Percentiles rank a stretch among this genome's conserved stretches.
Conservation (phyloP, 2,113 vertebrate species). For the Myiagra hebetior region DNA sequence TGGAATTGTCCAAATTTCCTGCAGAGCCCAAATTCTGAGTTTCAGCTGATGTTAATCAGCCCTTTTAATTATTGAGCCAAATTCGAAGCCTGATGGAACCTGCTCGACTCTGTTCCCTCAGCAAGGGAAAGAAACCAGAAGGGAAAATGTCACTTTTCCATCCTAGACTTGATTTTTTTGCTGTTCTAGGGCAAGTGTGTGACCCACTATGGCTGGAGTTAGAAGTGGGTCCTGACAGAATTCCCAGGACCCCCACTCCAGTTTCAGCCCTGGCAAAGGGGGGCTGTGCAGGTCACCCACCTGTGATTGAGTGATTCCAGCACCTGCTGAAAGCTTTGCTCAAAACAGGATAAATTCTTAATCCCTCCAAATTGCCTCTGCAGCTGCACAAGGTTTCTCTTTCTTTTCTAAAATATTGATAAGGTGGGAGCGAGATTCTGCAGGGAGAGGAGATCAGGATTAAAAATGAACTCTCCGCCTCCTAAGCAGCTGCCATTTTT, state of each 20-base stretch:
- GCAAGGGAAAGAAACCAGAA: background rate
- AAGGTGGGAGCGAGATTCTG: background rate
- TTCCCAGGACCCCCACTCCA: background rate
- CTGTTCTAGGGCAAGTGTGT: background rate
- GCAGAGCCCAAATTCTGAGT: background rate
- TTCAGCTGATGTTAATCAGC: background rate
- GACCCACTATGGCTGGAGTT: background rate
- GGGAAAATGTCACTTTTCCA: background rate
- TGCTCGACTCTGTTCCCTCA: background rate
- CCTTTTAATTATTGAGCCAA: background rate
- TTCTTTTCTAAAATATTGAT: slow-evolving; percentile 55
- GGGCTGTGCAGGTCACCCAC: background rate
- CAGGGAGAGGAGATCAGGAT: background rate
- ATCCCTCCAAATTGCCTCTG: slow-evolving; percentile 52
- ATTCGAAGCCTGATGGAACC: background rate
- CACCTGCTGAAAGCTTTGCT: slow-evolving; percentile 41
- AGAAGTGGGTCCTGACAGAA: background rate
- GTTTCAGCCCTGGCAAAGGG: background rate
- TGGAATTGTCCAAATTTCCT: background rate
- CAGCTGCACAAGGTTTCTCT: slow-evolving; percentile 42
- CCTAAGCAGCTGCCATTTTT: background rate
- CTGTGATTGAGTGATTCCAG: background rate
- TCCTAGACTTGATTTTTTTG: background rate
- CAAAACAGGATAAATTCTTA: slow-evolving; percentile 65
- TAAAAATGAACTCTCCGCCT: background rate